Percentiles rank a stretch among this genome's conserved stretches.
Conservation (phyloP, 2,113 vertebrate genomes). For the Rana temporaria region DNA sequence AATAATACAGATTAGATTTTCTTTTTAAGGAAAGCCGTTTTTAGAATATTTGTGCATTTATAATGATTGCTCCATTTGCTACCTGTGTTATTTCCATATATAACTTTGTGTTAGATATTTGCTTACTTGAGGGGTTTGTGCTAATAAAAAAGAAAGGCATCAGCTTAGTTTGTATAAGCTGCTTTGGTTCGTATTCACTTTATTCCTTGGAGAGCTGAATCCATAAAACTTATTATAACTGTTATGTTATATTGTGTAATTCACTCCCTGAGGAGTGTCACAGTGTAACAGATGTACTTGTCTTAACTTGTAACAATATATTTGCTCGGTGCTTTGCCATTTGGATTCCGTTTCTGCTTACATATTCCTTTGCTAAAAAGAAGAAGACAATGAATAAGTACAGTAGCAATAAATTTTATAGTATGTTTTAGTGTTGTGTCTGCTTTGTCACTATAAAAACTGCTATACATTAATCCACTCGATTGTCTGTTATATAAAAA, state of each 20-base stretch:
- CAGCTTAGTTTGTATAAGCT: conserved; percentile 25
- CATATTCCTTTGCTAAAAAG: conserved; percentile 16
- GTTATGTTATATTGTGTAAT: conserved; percentile 36
- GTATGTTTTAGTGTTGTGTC: background rate
- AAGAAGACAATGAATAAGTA: conserved; percentile 15
- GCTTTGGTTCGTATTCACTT: conserved; percentile 19
- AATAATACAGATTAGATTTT: background rate
- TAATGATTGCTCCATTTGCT: background rate
- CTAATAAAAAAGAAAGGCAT: conserved; percentile 27
- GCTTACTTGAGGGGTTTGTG: conserved; percentile 11
- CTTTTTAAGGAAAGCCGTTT: background rate
- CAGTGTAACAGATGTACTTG: conserved; percentile 37
- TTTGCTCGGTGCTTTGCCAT: conserved; percentile 16
- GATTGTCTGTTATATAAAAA: conserved; percentile 3
- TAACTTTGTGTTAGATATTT: background rate
- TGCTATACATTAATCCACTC: background rate
- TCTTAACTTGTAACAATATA: conserved; percentile 37
- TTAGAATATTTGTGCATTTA: background rate
- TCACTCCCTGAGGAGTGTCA: conserved; percentile 38
- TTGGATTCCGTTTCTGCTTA: conserved; percentile 24
- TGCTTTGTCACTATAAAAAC: conserved; percentile 14
- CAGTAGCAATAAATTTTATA: conserved; percentile 19
- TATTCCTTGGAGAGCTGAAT: conserved; percentile 23
- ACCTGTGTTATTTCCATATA: background rate
- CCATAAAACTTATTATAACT: conserved; percentile 37